These are phyloP conservation scores for Caenorhabditis tropicalis DNA, from an alignment of 1,140 invertebrate genomes.

Conservation along the genomic window DNA sequence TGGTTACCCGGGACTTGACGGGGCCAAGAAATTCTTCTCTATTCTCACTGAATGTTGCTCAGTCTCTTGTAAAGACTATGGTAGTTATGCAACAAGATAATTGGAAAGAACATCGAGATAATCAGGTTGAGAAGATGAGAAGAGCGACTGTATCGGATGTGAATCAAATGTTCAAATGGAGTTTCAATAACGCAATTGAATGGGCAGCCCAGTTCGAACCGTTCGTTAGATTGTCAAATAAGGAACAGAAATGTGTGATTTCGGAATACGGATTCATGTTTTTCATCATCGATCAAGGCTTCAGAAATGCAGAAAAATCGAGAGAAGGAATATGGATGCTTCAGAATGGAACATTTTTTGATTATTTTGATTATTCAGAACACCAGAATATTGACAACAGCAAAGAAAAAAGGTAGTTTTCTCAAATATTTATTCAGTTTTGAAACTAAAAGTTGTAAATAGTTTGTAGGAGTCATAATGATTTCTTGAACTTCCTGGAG, in stretches of 20 bases:
- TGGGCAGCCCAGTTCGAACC: not conserved
- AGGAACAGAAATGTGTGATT: not conserved
- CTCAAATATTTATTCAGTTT: too few species aligned
- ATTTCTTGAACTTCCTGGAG: not conserved
- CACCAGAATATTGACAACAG: not conserved
- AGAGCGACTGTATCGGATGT: not conserved
- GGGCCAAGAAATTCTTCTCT: not conserved
- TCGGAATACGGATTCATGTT: not conserved
- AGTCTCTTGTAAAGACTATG: not conserved
- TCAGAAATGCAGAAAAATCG: not conserved
- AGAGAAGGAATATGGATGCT: not conserved
- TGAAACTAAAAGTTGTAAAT: not conserved
- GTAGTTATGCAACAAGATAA: not conserved
- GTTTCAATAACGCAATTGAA: not conserved
- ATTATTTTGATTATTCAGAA: not conserved
- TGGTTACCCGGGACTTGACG: not conserved
- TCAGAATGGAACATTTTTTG: conserved; percentile 9
- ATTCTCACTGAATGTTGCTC: not conserved
- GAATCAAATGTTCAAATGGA: conserved; percentile 16
- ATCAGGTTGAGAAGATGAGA: not conserved
- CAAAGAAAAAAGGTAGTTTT: not conserved
- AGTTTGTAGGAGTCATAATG: not conserved
- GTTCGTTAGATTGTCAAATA: not conserved
- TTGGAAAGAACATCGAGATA: not conserved
- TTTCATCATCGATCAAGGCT: conserved; percentile 2